Evolutionary conservation across 2,888 invertebrate species (phyloP).

Genomic region (Laothoe populi): DNA sequence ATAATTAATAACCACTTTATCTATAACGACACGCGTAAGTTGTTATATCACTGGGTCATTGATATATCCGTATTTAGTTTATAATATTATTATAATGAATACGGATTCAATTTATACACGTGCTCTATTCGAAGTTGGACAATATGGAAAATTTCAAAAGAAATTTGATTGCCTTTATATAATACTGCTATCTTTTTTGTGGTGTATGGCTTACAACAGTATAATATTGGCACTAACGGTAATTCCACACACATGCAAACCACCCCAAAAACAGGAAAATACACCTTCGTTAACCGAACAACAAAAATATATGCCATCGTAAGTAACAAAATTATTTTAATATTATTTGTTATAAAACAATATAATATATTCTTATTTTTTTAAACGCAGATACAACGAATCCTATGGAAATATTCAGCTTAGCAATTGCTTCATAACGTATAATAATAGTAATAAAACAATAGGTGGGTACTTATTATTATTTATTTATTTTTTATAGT

Average conservation of each 20-base stretch:
- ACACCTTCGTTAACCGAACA: neutral
- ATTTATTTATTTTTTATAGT: neutral
- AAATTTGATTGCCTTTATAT: slow-evolving; percentile 71
- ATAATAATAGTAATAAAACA: slow-evolving; percentile 18
- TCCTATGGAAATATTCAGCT: neutral
- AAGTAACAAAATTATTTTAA: neutral
- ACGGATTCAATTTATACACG: slow-evolving; percentile 62
- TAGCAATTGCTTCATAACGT: slow-evolving; percentile 20
- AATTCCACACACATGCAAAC: slow-evolving; percentile 70
- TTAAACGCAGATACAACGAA: neutral
- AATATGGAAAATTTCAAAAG: slow-evolving; percentile 71
- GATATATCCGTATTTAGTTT: neutral
- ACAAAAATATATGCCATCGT: slow-evolving; percentile 5
- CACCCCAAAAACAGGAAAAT: slow-evolving; percentile 52
- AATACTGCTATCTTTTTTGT: slow-evolving; percentile 59
- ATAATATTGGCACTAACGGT: slow-evolving; percentile 70
- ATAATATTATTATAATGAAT: slow-evolving; percentile 24
- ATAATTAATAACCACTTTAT: neutral
- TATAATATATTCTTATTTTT: neutral
- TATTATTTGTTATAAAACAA: neutral
- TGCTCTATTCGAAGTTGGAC: slow-evolving; percentile 60
- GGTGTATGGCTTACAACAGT: slow-evolving; percentile 70
- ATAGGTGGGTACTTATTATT: slow-evolving; percentile 15
- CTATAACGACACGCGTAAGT: neutral
- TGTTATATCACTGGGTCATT: neutral